Percentiles rank a stretch among this genome's conserved stretches.
Conservation (phyloP, 2,113 vertebrate genomes). For the Chaetura pelagica region DNA sequence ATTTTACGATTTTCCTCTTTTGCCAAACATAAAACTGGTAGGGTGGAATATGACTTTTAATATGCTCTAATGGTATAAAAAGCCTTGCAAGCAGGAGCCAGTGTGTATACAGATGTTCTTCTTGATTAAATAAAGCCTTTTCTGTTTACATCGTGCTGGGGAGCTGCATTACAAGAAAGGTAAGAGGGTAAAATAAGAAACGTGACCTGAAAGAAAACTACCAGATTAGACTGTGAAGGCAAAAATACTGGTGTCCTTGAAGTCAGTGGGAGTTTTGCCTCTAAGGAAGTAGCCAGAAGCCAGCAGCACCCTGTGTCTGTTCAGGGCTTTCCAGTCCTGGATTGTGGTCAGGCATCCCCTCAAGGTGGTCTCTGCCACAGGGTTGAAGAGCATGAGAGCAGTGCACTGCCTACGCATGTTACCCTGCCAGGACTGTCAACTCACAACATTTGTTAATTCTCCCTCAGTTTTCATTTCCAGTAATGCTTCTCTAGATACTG, state of each 20-base stretch:
- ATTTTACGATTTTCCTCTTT: neutral
- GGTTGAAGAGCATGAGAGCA: neutral
- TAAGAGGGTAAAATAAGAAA: neutral
- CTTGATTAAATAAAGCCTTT: neutral
- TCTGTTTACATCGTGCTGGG: neutral
- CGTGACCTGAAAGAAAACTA: neutral
- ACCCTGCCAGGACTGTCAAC: neutral
- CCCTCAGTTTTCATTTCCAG: neutral
- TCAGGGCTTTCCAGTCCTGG: neutral
- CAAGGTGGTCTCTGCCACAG: neutral
- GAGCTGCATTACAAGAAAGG: neutral
- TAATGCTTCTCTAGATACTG: neutral
- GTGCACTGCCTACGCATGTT: rapidly evolving
- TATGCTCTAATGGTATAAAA: neutral
- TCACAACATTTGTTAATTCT: neutral
- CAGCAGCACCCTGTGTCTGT: neutral
- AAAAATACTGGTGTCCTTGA: neutral
- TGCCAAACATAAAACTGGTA: neutral
- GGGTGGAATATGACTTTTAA: neutral
- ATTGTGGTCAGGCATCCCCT: neutral
- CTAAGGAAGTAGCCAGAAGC: neutral
- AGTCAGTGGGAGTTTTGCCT: neutral
- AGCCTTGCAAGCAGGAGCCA: neutral
- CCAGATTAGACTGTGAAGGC: neutral
- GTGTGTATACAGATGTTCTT: neutral